Evolutionary conservation across 2,113 vertebrate genomes (phyloP).

Genomic region (Mesoclemmys tuberculata): DNA sequence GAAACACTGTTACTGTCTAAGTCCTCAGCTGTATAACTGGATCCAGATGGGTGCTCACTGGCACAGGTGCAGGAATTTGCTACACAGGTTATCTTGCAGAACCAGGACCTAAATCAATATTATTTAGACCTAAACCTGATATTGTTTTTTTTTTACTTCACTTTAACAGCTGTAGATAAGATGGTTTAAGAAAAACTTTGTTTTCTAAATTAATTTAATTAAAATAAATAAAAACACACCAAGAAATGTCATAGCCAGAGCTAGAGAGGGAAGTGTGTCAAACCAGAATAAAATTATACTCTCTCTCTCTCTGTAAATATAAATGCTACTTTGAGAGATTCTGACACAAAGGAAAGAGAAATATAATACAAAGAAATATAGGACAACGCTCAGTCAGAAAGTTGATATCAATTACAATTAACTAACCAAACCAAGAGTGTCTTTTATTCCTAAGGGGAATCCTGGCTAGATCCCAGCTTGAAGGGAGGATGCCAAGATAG

Average conservation of each 20-base stretch:
- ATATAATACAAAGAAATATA: neutral
- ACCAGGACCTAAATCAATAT: neutral
- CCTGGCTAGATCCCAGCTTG: neutral
- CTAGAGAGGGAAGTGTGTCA: neutral
- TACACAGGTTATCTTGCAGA: slow-evolving; percentile 11
- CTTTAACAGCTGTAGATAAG: neutral
- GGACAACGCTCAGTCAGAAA: neutral
- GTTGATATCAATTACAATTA: neutral
- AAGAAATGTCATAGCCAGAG: neutral
- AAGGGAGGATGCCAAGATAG: neutral
- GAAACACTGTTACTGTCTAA: neutral
- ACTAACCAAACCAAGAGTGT: neutral
- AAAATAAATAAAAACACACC: neutral
- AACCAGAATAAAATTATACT: neutral
- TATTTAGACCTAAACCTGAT: slow-evolving; percentile 20
- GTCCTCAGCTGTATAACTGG: slow-evolving; percentile 9
- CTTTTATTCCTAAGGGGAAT: neutral
- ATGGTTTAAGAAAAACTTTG: neutral
- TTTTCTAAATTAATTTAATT: neutral
- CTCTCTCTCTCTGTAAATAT: neutral
- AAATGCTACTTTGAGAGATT: neutral
- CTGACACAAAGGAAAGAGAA: neutral
- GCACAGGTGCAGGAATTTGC: slow-evolving; percentile 14
- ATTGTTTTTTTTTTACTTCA: neutral
- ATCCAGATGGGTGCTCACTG: neutral